These are phyloP conservation scores for Grapholita molesta DNA, from an alignment of 1,140 invertebrate genomes.

Conservation along the genomic window DNA sequence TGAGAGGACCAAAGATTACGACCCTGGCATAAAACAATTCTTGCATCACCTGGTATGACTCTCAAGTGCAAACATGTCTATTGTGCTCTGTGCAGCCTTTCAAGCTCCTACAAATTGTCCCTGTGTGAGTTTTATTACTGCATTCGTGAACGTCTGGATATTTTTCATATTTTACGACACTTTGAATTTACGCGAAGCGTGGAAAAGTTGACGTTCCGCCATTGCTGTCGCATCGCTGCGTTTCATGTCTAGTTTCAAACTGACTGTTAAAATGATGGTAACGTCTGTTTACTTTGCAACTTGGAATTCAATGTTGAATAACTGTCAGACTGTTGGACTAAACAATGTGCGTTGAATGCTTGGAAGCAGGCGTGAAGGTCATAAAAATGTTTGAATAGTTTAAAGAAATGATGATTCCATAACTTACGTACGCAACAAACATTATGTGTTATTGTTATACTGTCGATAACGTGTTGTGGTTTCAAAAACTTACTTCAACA, in stretches of 20 bases:
- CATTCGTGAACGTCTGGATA: constrained; percentile 37
- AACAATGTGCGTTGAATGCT: constrained; percentile 3
- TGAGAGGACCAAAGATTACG: neutral
- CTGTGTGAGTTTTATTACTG: constrained; percentile 42
- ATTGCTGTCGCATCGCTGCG: constrained; percentile 39
- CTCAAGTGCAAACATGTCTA: neutral
- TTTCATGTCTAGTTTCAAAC: constrained; percentile 21
- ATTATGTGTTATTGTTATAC: neutral
- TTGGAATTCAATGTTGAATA: constrained; percentile 9
- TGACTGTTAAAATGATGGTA: constrained; percentile 16
- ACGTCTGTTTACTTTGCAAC: constrained; percentile 13
- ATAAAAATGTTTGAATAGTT: neutral
- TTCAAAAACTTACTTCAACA: no score
- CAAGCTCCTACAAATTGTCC: constrained; percentile 32
- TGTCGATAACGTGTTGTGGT: no score
- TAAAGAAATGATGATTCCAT: neutral
- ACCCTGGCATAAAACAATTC: neutral
- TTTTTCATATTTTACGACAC: constrained; percentile 73
- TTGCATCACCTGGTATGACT: neutral
- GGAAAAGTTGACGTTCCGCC: constrained; percentile 46
- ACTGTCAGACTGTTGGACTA: neutral
- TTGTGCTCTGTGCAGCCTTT: constrained; percentile 21
- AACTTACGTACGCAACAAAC: neutral
- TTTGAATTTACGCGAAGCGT: constrained; percentile 60
- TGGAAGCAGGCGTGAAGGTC: neutral